These are phyloP conservation scores for Zaprionus taronus DNA, from an alignment of 1,140 invertebrate species.

Conservation along the genomic window DNA sequence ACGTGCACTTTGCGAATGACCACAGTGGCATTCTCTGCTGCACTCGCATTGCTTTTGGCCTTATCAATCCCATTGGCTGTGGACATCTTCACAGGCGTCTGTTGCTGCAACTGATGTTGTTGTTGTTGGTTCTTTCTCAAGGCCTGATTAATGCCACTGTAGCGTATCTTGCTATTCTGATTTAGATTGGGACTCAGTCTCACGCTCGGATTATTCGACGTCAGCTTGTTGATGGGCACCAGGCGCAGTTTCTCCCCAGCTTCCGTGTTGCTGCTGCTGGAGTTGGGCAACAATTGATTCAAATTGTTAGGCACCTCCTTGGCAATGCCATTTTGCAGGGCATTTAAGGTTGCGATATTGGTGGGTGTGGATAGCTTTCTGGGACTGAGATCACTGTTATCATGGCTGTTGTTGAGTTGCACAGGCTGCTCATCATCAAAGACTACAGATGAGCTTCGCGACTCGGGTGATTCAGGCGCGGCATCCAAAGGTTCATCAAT, in stretches of 20 bases:
- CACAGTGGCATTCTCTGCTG: neutral
- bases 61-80: neutral
- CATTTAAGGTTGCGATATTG: neutral
- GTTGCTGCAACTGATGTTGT: neutral
- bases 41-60: slow-evolving; percentile 10
- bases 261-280: slow-evolving; percentile 17
- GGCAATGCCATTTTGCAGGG: neutral
- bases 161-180: too few relatives aligned
- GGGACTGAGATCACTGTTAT: neutral
- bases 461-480: slow-evolving; percentile 1
- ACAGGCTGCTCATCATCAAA: slow-evolving; percentile 7
- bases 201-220: slow-evolving; percentile 1
- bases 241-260: slow-evolving; percentile 46
- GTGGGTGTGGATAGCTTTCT: neutral
- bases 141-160: neutral
- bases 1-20: slow-evolving; percentile 47
- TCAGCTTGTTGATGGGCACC: slow-evolving; percentile 63
- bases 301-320: slow-evolving; percentile 27
- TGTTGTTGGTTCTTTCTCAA: neutral
- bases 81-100: neutral
- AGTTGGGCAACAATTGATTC: slow-evolving; percentile 29
- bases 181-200: neutral
- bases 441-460: neutral
- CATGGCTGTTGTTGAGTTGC: neutral
- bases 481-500: slow-evolving; percentile 7